These are phyloP conservation scores for Agrilus planipennis DNA, from an alignment of 1,140 invertebrate genomes.

Conservation along the genomic window DNA sequence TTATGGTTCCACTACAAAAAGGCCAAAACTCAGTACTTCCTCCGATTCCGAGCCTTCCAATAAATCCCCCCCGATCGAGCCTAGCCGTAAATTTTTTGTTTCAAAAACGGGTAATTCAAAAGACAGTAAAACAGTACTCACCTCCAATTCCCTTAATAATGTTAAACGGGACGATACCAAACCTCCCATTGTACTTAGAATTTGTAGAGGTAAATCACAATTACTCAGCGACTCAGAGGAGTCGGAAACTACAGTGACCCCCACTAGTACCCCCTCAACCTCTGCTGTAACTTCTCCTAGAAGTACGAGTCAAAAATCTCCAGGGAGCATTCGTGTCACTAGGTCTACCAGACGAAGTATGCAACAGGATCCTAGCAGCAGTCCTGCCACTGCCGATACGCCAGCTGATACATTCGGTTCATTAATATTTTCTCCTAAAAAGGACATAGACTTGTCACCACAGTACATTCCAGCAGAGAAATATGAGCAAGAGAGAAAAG, in stretches of 20 bases:
- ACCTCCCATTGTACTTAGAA: constrained; percentile 54
- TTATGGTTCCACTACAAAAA: constrained; percentile 19
- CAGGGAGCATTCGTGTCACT: constrained; percentile 18
- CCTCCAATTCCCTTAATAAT: constrained; percentile 30
- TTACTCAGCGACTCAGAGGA: constrained; percentile 36
- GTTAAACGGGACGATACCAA: constrained; percentile 38
- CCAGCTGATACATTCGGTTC: constrained; percentile 23
- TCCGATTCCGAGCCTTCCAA: constrained; percentile 7
- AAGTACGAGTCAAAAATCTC: constrained; percentile 14
- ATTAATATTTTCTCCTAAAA: constrained; percentile 25
- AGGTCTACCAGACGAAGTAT: constrained; percentile 28
- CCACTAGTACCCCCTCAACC: constrained; percentile 24
- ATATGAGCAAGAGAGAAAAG: constrained; percentile 31
- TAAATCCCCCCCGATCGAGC: not conserved
- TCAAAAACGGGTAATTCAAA: constrained; percentile 27
- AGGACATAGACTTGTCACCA: constrained; percentile 27
- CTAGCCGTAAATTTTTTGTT: constrained; percentile 23
- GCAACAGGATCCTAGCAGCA: constrained; percentile 30
- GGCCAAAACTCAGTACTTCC: constrained; percentile 13
- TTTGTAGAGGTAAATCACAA: constrained; percentile 51
- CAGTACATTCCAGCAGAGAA: constrained; percentile 34
- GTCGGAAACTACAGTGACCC: constrained; percentile 29
- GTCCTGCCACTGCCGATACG: constrained; percentile 29
- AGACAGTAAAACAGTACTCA: constrained; percentile 28
- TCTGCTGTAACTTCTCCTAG: constrained; percentile 26